A percentile compares a stretch with the other conserved stretches of the same genome.
Evolutionary conservation across 2,888 invertebrate genomes (phyloP).

Genomic region (Drosophila niveifrons): DNA sequence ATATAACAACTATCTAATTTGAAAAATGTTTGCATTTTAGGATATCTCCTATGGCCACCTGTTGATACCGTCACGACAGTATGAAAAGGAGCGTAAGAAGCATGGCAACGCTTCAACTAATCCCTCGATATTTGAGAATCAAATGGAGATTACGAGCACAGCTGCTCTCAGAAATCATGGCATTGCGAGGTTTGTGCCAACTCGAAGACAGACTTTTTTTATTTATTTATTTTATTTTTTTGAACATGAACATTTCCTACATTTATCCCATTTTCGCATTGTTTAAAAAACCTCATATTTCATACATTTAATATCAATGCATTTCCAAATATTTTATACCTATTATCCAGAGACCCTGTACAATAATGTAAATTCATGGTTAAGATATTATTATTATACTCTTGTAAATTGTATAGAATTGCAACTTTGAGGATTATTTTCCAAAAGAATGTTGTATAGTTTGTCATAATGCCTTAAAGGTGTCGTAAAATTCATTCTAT

Average conservation of each 20-base stretch:
- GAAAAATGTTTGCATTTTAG: conserved; percentile 82
- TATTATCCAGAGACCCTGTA: not conserved
- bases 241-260: conserved; percentile 12
- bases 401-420: not conserved
- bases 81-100: conserved; percentile 84
- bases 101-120: conserved; percentile 82
- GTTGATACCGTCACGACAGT: conserved; percentile 90
- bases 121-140: conserved; percentile 81
- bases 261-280: conserved; percentile 33
- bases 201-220: conserved; percentile 20
- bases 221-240: conserved; percentile 11
- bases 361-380: not conserved
- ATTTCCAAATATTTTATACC: not conserved
- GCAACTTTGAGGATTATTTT: not conserved
- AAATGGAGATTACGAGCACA: conserved; percentile 85
- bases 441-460: not conserved
- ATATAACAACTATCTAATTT: not conserved
- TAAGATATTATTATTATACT: not conserved
- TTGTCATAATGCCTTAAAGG: conserved; percentile 6
- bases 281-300: conserved; percentile 20
- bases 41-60: conserved; percentile 96
- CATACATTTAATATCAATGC: conserved; percentile 25
- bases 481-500: conserved; percentile 1
- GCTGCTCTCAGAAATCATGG: conserved; percentile 86
- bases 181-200: conserved; percentile 86